These are phyloP conservation scores for Drosophila varians DNA, from an alignment of 1,140 invertebrate species.

Conservation along the genomic window DNA sequence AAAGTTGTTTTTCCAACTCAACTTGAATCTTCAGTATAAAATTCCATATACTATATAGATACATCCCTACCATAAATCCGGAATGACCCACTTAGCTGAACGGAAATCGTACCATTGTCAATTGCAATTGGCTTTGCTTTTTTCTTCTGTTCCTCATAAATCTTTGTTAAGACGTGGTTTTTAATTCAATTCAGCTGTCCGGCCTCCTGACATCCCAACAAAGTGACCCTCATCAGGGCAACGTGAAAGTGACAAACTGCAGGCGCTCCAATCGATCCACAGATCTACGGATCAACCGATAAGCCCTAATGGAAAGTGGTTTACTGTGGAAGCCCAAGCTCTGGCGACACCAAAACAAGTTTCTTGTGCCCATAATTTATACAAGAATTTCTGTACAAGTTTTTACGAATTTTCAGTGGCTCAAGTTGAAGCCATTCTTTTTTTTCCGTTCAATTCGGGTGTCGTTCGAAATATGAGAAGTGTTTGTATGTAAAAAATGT, in stretches of 20 bases:
- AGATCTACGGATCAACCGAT: slow-evolving; percentile 14
- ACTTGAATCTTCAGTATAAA: neutral
- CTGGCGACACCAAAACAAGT: slow-evolving; percentile 58
- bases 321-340: slow-evolving; percentile 27
- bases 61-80: neutral
- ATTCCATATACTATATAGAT: neutral
- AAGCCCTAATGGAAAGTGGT: slow-evolving; percentile 44
- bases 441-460: slow-evolving; percentile 30
- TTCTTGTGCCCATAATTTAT: slow-evolving; percentile 63
- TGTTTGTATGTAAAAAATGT: slow-evolving; percentile 10
- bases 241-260: slow-evolving; percentile 43
- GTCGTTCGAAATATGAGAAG: slow-evolving; percentile 45
- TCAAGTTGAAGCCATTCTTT: slow-evolving; percentile 37
- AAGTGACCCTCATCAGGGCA: slow-evolving; percentile 16
- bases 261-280: slow-evolving; percentile 38
- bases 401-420: slow-evolving; percentile 20
- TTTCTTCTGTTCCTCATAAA: slow-evolving; percentile 48
- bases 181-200: slow-evolving; percentile 47
- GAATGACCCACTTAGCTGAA: slow-evolving; percentile 33
- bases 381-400: slow-evolving; percentile 64
- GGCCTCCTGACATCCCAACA: slow-evolving; percentile 48
- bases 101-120: slow-evolving; percentile 74
- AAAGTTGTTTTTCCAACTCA: slow-evolving; percentile 2
- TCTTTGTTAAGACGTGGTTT: slow-evolving; percentile 63
- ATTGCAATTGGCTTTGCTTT: slow-evolving; percentile 53